Percentiles rank a stretch among this genome's conserved stretches.
Conservation (phyloP, 2,888 invertebrate species). For the Drosophila fungiperda region DNA sequence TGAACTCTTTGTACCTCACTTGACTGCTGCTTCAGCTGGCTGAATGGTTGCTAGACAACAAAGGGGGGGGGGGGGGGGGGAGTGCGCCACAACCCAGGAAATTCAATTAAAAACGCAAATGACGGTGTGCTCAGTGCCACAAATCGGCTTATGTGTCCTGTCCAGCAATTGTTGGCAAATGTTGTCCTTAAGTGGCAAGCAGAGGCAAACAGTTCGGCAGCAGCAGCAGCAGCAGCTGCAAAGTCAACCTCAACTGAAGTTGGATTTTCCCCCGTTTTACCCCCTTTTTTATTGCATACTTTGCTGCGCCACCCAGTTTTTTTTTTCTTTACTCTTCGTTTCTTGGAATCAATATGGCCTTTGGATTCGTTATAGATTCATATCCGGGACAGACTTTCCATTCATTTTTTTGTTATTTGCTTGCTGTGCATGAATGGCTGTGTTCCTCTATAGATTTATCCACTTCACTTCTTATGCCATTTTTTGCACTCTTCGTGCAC, state of each 20-base stretch:
- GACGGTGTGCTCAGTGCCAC: conserved; percentile 35
- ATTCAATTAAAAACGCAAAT: conserved; percentile 71
- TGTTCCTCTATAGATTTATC: conserved; percentile 7
- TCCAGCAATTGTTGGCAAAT: conserved; percentile 32
- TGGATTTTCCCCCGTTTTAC: conserved; percentile 56
- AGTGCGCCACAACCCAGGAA: conserved; percentile 36
- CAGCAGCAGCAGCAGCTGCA: conserved; percentile 20
- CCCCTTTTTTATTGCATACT: conserved; percentile 66
- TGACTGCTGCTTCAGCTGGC: conserved; percentile 50
- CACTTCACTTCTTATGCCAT: conserved; percentile 15
- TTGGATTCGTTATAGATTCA: conserved; percentile 71
- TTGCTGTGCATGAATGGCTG: conserved; percentile 43
- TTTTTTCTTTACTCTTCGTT: background rate
- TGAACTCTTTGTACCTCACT: conserved; percentile 45
- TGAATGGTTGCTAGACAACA: conserved; percentile 38
- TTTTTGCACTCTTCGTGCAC: no score
- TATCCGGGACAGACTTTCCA: conserved; percentile 39
- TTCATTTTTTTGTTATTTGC: conserved; percentile 1
- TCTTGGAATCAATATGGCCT: conserved; percentile 58
- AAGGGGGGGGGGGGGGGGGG: background rate
- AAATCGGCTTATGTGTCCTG: conserved; percentile 67
- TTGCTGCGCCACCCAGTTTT: conserved; percentile 41
- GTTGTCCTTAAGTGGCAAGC: conserved; percentile 24
- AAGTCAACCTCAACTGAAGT: conserved; percentile 72
- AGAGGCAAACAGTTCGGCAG: background rate